These are phyloP conservation scores for Lepidocyrtinus sp. DNA, from an alignment of 2,888 invertebrate species.

Conservation along the genomic window DNA sequence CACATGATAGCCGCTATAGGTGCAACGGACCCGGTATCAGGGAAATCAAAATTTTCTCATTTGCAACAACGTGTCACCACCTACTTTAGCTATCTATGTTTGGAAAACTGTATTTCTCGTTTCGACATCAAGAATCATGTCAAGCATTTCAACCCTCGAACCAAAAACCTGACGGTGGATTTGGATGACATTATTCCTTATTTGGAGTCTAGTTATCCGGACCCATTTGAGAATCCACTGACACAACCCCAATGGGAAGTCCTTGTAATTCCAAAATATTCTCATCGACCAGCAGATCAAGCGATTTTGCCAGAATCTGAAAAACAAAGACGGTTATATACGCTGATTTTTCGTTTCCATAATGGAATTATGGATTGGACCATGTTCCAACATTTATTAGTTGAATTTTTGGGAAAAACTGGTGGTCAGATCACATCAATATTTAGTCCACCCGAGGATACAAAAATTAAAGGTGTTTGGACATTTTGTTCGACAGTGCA, in stretches of 20 bases:
- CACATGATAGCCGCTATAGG: slow-evolving; percentile 16
- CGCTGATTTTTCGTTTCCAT: slow-evolving; percentile 39
- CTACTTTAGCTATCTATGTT: slow-evolving; percentile 34
- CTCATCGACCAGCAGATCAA: not conserved
- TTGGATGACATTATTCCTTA: slow-evolving; percentile 17
- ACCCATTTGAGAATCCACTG: slow-evolving; percentile 36
- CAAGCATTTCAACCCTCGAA: slow-evolving; percentile 34
- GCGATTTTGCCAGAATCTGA: not conserved
- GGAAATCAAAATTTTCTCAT: not conserved
- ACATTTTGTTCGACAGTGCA: slow-evolving; percentile 5
- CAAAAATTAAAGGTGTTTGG: not conserved
- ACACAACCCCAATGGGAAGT: slow-evolving; percentile 42
- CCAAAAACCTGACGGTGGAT: not conserved
- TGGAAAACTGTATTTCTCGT: slow-evolving; percentile 6
- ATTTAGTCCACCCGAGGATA: slow-evolving; percentile 16
- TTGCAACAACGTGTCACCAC: slow-evolving; percentile 21
- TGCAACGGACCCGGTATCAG: not conserved
- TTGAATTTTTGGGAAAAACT: slow-evolving; percentile 29
- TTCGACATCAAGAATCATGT: slow-evolving; percentile 47
- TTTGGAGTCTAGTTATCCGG: slow-evolving; percentile 15
- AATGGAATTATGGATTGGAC: slow-evolving; percentile 43
- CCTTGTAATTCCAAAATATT: slow-evolving; percentile 37
- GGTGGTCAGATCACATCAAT: slow-evolving; percentile 11
- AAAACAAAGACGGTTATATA: slow-evolving; percentile 15
- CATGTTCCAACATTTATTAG: slow-evolving; percentile 34